A percentile compares a stretch with the other conserved stretches of the same genome.
Conservation (phyloP, 2,888 invertebrate genomes). For the Sialis lutaria region DNA sequence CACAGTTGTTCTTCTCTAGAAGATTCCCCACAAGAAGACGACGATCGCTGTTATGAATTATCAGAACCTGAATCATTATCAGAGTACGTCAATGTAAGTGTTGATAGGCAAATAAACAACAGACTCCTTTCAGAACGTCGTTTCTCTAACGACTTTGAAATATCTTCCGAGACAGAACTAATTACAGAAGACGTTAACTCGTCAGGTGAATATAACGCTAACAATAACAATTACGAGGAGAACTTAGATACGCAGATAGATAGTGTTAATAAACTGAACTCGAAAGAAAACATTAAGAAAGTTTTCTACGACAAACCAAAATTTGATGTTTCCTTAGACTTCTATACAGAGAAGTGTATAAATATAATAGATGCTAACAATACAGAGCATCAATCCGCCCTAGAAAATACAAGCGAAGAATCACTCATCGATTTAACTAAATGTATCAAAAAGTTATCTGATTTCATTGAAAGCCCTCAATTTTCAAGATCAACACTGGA, state of each 20-base stretch:
- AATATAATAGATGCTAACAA: slow-evolving; percentile 3
- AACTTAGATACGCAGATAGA: slow-evolving; percentile 20
- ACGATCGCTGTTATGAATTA: slow-evolving; percentile 32
- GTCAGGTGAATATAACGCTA: slow-evolving; percentile 22
- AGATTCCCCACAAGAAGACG: slow-evolving; percentile 30
- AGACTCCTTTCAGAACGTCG: slow-evolving; percentile 42
- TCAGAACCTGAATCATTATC: slow-evolving; percentile 29
- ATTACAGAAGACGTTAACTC: slow-evolving; percentile 29
- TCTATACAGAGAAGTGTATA: slow-evolving; percentile 14
- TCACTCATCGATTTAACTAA: too few relatives aligned
- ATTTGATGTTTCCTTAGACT: slow-evolving; percentile 29
- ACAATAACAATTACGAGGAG: slow-evolving; percentile 17
- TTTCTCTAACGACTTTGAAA: slow-evolving; percentile 57
- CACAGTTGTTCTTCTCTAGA: slow-evolving; percentile 26
- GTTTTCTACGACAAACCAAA: slow-evolving; percentile 37
- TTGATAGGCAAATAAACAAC: slow-evolving; percentile 17
- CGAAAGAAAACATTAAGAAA: slow-evolving; percentile 32
- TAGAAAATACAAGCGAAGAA: too few relatives aligned
- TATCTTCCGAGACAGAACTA: slow-evolving; percentile 25
- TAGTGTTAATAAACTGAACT: slow-evolving; percentile 31
- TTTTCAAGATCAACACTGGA: too few relatives aligned
- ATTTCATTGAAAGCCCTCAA: too few relatives aligned
- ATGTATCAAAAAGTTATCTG: too few relatives aligned
- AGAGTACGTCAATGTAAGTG: slow-evolving; percentile 23
- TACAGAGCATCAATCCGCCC: neutral